Base-by-base conservation (phyloP, 2,888 invertebrate genomes). In the Troides oblongomaculatus region DNA sequence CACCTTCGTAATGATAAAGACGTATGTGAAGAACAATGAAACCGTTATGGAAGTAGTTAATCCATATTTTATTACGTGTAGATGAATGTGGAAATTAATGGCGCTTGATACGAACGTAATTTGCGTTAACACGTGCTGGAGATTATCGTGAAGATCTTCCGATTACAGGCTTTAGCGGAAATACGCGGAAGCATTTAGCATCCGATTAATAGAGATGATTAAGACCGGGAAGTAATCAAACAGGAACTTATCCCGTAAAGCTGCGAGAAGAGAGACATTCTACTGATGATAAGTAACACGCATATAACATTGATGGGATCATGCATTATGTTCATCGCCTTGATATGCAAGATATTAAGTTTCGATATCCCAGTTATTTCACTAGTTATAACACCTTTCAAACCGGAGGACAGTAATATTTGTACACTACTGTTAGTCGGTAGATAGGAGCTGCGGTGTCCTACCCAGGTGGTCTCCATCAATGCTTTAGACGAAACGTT, bases 121-220 rank as follows among this genome's bases (percentile, higher is more conserved):
- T 67, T 39, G 66, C 21, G 67, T 67, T 56, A 62, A 67, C 61
- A 67, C 56, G 36, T 62, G 36, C 62, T 17, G 57, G 56, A 62
- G 56, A 43, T 25, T 18, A 66, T 36, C 39, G 36, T 61, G 10
- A 62, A 67, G 67, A 36, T 67, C 67, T 62, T 62, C 57, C 57
- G 62, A 62, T 23, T 56, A 56, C 56, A 56, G 62, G n/a, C 57
- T 62, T 57, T 23, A 46, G 25, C 65, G 46, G 58, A 58, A 57
- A 65, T n/a, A 59, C 58, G 57, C 65, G 57, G 3, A 30, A 30
- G 30, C 65, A 59, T 59, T 65, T 65, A 59, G 59, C 65, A 39
- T 17, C 39, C 39, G 43, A 58, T 39, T 66, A 50, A 50, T 50
- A 50, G 5, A 50, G 50, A 50, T 50, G 50, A 50, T 17, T 50